Evolutionary conservation across 1,140 invertebrate species (phyloP), one percentile per base, ranked within the genome.

Genomic region (Drosophila ironensis): DNA sequence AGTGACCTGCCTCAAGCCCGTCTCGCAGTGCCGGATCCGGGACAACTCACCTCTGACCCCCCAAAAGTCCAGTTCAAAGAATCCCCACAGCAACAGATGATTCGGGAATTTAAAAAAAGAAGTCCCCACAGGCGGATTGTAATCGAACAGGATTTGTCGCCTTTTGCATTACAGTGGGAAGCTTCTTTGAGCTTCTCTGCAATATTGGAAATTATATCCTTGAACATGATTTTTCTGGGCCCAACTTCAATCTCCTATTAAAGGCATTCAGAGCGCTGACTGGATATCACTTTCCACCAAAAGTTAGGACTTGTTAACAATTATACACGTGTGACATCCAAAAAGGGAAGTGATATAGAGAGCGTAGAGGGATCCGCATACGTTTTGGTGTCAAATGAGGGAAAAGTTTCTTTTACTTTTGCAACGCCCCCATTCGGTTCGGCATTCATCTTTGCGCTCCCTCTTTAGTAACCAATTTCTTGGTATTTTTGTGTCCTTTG

Each of bases 31-130:
- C 11, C 14, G 11, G 11, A 52, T 25, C 20, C 1, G 9, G n/a
- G n/a, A n/a, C 8, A 9, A 38, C 2, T 1, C 14, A 2, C 22
- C 20, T 8, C 19, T 11, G 2, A 20, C 17, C n/a, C 40, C 1
- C 56, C 60, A 40, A 63, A 40, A 63, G 73, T 78, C 72, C 72
- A 73, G 53, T 72, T 54, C 50, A 52, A 82, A 54, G 77, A 82
- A 82, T 48, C 60, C 27, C 48, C 45, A 53, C 53, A 78, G 75
- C 76, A 80, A 81, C 71, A 80, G 76, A 67, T 80, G 60, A 64
- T 30, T 24, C 3, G n/a, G 33, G 33, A 48, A 24, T 30, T 63
- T 64, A 14, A 22, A 30, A 33, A n/a, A n/a, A n/a, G n/a, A n/a
- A 4, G 16, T 30, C 20, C 33, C 60, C 33, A 9, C 5, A 40